Evolutionary conservation across 2,888 invertebrate species (phyloP).

Genomic region (Chrysomela aeneicollis): DNA sequence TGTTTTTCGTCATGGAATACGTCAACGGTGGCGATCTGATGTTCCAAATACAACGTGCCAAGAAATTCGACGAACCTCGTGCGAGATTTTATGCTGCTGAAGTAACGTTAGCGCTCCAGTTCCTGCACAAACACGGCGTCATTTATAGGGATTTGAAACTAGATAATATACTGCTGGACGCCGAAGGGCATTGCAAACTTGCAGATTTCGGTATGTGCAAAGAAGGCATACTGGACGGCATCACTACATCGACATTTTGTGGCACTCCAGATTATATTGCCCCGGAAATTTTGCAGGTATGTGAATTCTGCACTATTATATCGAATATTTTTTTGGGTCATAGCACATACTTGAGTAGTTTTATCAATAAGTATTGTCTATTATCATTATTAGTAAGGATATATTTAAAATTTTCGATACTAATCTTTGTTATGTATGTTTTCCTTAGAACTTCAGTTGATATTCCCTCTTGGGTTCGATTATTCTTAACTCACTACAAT

Average conservation of each 20-base stretch:
- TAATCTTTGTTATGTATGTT: no score
- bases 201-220: constrained; percentile 96
- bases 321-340: no score
- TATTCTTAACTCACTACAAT: no score
- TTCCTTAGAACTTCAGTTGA: no score
- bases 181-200: constrained; percentile 93
- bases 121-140: constrained; percentile 95
- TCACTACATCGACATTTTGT: constrained; percentile 95
- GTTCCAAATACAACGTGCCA: constrained; percentile 98
- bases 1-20: constrained; percentile 99
- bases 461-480: no score
- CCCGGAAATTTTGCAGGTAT: constrained; percentile 72
- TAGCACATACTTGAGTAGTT: no score
- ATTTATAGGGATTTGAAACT: constrained; percentile 98
- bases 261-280: constrained; percentile 99
- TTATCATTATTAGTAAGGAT: no score
- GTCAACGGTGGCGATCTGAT: constrained; percentile 98
- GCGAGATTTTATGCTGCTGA: constrained; percentile 98
- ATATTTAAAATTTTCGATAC: no score
- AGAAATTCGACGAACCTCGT: constrained; percentile 96
- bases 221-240: constrained; percentile 88
- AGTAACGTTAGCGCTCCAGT: constrained; percentile 96
- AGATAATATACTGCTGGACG: constrained; percentile 97
- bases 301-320: not conserved
- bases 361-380: no score